These are phyloP conservation scores for Melanostoma scalare DNA, from an alignment of 2,888 invertebrate genomes.

Conservation along the genomic window DNA sequence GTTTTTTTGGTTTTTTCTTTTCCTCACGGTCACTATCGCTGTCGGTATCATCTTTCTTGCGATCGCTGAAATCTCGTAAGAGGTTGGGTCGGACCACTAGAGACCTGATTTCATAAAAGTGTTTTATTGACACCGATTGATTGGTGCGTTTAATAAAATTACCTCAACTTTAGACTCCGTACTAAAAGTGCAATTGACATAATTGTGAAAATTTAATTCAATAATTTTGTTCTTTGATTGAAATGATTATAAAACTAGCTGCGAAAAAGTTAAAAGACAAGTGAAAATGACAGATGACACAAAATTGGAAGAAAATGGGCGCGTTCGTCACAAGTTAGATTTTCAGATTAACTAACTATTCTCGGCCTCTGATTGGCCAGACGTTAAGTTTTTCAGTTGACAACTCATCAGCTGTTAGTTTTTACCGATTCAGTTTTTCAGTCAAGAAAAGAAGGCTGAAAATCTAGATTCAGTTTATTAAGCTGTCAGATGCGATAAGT, in stretches of 20 bases:
- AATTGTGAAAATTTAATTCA: not conserved
- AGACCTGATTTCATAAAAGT: conserved; percentile 11
- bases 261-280: not conserved
- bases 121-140: not conserved
- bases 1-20: conserved; percentile 10
- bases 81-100: conserved; percentile 28
- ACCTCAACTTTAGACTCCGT: conserved; percentile 25
- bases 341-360: no score
- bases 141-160: not conserved
- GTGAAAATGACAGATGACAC: conserved; percentile 18
- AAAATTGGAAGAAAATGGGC: not conserved
- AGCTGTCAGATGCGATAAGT: no score
- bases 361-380: no score
- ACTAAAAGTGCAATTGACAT: conserved; percentile 46
- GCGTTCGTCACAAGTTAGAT: no score
- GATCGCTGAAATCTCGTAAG: conserved; percentile 25
- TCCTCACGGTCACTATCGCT: conserved; percentile 49
- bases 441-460: no score
- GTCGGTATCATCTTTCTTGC: conserved; percentile 61
- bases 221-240: no score
- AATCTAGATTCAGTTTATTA: no score
- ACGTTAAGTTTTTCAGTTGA: no score
- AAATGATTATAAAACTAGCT: no score
- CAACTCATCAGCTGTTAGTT: no score
- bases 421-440: no score